A percentile compares a stretch with the other conserved stretches of the same genome.
These are phyloP conservation scores for Eulimnadia texana DNA, from an alignment of 1,140 invertebrate species.

Conservation along the genomic window DNA sequence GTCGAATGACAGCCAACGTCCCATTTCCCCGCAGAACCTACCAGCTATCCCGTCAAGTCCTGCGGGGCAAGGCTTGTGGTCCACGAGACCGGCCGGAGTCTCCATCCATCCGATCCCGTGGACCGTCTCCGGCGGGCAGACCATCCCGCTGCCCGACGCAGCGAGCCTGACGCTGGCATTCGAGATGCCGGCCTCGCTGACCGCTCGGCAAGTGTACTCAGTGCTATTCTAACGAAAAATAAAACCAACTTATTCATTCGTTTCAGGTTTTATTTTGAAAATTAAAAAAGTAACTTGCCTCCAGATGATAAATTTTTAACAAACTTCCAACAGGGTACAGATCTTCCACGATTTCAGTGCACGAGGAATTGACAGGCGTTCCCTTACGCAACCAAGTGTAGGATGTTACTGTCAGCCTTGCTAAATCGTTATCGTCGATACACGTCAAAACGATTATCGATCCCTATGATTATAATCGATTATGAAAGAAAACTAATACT, in stretches of 20 bases:
- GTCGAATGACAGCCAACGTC: neutral
- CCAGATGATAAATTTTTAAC: constrained; percentile 1
- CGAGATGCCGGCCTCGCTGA: neutral
- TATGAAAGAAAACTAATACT: too few species aligned
- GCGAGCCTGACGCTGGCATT: neutral
- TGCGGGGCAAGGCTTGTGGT: too few species aligned
- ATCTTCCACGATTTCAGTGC: constrained; percentile 10
- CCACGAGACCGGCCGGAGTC: too few species aligned
- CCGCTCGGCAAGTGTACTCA: constrained; percentile 7
- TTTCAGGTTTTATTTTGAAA: neutral
- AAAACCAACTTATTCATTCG: neutral
- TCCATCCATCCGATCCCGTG: neutral
- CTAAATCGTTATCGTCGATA: constrained; percentile 8
- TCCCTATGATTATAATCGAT: too few species aligned
- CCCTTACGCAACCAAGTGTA: constrained; percentile 11
- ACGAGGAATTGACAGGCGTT: neutral
- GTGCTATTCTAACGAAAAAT: constrained; percentile 8
- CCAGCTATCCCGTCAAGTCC: too few species aligned
- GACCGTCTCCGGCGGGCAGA: neutral
- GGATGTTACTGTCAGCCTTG: neutral
- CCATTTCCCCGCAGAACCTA: too few species aligned
- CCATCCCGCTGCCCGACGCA: neutral
- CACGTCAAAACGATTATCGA: constrained; percentile 9
- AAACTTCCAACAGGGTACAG: constrained; percentile 8
- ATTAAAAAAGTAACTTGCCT: neutral